These are phyloP conservation scores for Tenthredo amoena DNA, from an alignment of 2,888 invertebrate species.

Conservation along the genomic window DNA sequence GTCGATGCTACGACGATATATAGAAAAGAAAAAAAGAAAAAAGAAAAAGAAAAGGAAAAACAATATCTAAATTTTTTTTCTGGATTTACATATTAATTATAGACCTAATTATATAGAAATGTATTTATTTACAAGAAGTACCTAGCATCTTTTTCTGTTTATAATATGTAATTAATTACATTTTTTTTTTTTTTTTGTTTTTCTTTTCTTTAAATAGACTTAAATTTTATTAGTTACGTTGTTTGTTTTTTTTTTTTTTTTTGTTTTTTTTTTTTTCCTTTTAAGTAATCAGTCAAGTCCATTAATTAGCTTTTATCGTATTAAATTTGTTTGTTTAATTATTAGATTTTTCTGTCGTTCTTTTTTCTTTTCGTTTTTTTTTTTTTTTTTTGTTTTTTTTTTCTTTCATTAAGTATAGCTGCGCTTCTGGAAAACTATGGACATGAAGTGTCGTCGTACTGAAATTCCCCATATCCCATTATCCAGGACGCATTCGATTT, in stretches of 20 bases:
- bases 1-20: constrained; percentile 25
- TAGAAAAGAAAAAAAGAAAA: constrained; percentile 56
- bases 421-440: constrained; percentile 60
- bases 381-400: constrained; percentile 58
- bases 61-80: constrained; percentile 48
- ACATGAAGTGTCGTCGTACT: constrained; percentile 43
- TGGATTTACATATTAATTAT: constrained; percentile 58
- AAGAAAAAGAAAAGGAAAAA: constrained; percentile 56
- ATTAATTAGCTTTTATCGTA: constrained; percentile 63
- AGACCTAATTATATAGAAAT: constrained; percentile 63
- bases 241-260: constrained; percentile 58
- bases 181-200: constrained; percentile 59
- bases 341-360: constrained; percentile 58
- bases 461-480: background rate
- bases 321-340: constrained; percentile 61
- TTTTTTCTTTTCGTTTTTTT: constrained; percentile 60
- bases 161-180: constrained; percentile 53
- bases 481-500: background rate
- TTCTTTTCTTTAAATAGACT: constrained; percentile 60
- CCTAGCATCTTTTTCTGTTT: constrained; percentile 60
- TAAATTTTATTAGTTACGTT: constrained; percentile 59
- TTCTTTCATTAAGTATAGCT: constrained; percentile 66
- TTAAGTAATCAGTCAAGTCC: constrained; percentile 72
- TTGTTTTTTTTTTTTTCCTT: constrained; percentile 58
- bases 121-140: constrained; percentile 65